Evolutionary conservation across 2,797 vertebrate genomes (phyloP), one percentile per base, ranked within the genome.

Genomic region (Thalassophryne amazonica): DNA sequence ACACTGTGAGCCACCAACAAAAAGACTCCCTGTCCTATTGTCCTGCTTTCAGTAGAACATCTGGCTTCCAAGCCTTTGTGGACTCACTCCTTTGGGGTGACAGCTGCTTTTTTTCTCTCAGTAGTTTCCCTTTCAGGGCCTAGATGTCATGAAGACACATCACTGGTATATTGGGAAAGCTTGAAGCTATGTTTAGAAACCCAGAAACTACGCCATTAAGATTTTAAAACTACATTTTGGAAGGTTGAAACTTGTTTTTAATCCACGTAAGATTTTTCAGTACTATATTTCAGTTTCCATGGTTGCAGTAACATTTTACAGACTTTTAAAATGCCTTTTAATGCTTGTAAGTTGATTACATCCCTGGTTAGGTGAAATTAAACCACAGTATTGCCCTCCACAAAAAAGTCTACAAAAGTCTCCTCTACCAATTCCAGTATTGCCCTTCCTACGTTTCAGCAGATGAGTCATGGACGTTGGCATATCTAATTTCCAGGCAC

Each of bases 21-120:
- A 25, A 37, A 33, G 40, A 9, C 47, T 18, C 47, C 40, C 41
- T 54, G 29, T 59, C 41, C 35, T n/a, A 50, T 82, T 86, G 73
- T 78, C 36, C 36, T 48, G 17, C 35, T 20, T 60, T 38, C 37
- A 57, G 40, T 35, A 54, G 58, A 73, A 79, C 80, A 81, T 79
- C 74, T 86, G 76, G 69, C 76, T 21, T 36, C 25, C 67, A 39
- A 13, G n/a, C 21, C 40, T 13, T 17, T 25, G 24, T 38, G 22
- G 36, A 58, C 42, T 30, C 37, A 37, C 29, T 4, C 5, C 47
- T 33, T 49, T 45, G 2, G 6, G 3, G 11, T 54, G 15, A 61
- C 49, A 17, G 59, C 36, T 36, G 47, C 31, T 47, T 69, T 41
- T 32, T 58, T 47, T 55, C 17, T 37, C 51, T 49, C 39, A 13